Base-by-base conservation (phyloP, 2,113 vertebrate genomes). In the Cheilinus undulatus region DNA sequence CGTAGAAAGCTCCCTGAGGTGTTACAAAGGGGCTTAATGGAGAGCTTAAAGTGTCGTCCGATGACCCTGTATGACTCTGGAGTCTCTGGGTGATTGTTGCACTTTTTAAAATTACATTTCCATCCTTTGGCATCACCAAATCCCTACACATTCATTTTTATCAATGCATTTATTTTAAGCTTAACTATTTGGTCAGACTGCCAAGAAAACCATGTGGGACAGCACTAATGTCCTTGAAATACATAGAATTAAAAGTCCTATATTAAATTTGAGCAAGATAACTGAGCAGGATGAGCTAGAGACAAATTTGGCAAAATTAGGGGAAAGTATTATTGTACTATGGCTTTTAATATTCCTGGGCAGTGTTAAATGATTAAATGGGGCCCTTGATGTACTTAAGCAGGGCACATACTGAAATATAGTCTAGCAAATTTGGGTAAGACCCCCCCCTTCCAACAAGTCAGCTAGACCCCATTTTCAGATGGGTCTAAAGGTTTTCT, bases 61-160 rank as follows among this genome's bases (percentile, higher is more conserved):
- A 49, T 2, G 12, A 67, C 73, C 70, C 76, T 48, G 23, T 61
- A 63, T 78, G 71, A 52, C 60, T 71, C 68, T 17, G 10, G 22
- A 22, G 43, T 76, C 74, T 76, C 79, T 36, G 28, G 68, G 42
- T 60, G 71, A 79, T 81, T 81, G 84, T 85, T 83, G 79, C 69
- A 77, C 50, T 74, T 85, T 87, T 89, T 56, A 9, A 76, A 79
- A 85, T 82, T 56, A 63, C 51, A 70, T 84, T 68, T 75, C 5
- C 70, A 48, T 67, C 84, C 78, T 66, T 65, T 65, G 79, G 79
- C 26, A 0, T 54, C 0, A 3, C 73, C 2, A 3, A 46, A 52
- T 77, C 62, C 30, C 46, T 6, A 30, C 65, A 43, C 51, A 45
- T 79, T 85, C 14, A 38, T 23, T 53, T 54, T 56, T 46, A 24